A percentile compares a stretch with the other conserved stretches of the same genome.
phyloP scores from a whole-genome alignment of 1,140 invertebrate species.

The Wiebesia pumilae region DNA sequence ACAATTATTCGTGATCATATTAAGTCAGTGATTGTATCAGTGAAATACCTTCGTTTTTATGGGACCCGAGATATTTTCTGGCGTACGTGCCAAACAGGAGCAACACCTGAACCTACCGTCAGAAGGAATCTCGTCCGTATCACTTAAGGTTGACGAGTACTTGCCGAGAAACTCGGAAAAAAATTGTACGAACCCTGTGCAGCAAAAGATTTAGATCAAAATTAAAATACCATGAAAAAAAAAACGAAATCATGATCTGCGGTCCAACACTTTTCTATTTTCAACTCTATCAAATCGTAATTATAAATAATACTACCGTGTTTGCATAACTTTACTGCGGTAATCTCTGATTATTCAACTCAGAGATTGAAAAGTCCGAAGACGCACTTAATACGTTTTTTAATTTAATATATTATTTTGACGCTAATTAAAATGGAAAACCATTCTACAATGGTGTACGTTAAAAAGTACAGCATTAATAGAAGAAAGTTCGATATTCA shows the following conservation, averaged over 20 bases:
- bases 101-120: neutral
- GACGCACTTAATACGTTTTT: too few relatives aligned
- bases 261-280: neutral
- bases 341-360: too few relatives aligned
- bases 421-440: too few relatives aligned
- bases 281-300: too few relatives aligned
- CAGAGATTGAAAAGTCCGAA: too few relatives aligned
- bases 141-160: constrained; percentile 3
- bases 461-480: too few relatives aligned
- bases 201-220: neutral
- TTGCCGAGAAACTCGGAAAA: neutral
- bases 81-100: constrained; percentile 35
- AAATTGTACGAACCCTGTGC: neutral
- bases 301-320: too few relatives aligned
- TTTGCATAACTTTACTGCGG: too few relatives aligned
- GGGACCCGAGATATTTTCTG: neutral
- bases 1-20: neutral
- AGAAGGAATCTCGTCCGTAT: neutral
- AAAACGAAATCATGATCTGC: neutral
- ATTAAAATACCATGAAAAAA: neutral
- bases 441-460: too few relatives aligned
- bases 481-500: too few relatives aligned
- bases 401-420: too few relatives aligned
- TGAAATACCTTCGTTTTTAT: neutral
- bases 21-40: neutral